Conservation (phyloP, 2,113 vertebrate species). For the Aegotheles bennettii region DNA sequence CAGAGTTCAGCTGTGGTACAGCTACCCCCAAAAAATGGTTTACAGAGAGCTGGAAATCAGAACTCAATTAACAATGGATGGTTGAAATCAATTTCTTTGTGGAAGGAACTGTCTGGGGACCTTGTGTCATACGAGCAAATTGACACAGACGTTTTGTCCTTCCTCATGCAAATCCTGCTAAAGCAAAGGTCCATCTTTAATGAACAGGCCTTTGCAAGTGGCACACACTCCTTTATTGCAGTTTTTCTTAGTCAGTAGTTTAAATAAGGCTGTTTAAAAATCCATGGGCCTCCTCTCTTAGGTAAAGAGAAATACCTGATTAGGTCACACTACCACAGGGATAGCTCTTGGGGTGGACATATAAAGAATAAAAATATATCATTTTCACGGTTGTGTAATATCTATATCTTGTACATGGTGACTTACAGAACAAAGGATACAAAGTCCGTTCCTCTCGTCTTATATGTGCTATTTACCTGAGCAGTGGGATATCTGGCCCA, state of each 20-base stretch:
- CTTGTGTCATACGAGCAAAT: fast-evolving
- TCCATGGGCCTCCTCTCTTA: not conserved
- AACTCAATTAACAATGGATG: not conserved
- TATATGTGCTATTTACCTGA: not conserved
- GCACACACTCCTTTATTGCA: not conserved
- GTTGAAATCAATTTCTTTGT: not conserved
- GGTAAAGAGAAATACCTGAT: not conserved
- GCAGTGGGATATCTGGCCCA: not conserved
- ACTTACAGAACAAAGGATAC: not conserved
- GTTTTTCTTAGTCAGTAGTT: not conserved
- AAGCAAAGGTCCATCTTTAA: not conserved
- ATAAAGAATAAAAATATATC: not conserved
- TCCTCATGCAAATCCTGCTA: not conserved
- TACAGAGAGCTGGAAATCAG: not conserved
- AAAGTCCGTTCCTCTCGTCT: not conserved
- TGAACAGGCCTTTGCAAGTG: not conserved
- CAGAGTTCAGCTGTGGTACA: not conserved
- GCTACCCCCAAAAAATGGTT: not conserved
- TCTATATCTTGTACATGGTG: not conserved
- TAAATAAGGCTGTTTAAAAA: not conserved
- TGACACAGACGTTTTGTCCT: not conserved
- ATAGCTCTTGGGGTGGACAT: not conserved
- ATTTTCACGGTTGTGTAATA: not conserved
- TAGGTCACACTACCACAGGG: not conserved
- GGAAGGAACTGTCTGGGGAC: not conserved